These are phyloP conservation scores for Tyria jacobaeae DNA, from an alignment of 2,888 invertebrate genomes.

Conservation along the genomic window DNA sequence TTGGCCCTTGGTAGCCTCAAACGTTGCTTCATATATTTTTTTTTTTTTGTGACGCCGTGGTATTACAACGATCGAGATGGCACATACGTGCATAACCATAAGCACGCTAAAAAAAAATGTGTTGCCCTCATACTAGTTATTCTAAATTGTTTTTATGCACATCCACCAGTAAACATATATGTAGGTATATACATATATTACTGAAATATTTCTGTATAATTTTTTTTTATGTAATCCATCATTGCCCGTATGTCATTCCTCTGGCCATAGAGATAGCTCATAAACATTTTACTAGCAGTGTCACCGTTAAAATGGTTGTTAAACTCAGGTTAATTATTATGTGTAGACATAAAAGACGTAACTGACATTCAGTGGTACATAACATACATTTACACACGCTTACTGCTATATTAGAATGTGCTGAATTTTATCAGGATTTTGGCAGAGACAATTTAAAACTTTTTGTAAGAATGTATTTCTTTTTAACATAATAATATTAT, in stretches of 20 bases:
- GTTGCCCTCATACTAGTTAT: no score
- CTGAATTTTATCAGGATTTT: not conserved
- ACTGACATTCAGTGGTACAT: slow-evolving; percentile 18
- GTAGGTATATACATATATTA: not conserved
- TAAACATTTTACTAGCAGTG: slow-evolving; percentile 15
- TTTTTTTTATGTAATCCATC: not conserved
- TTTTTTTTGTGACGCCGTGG: no score
- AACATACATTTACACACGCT: slow-evolving; percentile 18
- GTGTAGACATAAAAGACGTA: slow-evolving; percentile 31
- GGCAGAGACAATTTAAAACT: not conserved
- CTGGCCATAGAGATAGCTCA: not conserved
- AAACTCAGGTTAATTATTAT: slow-evolving; percentile 36
- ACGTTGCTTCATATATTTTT: no score
- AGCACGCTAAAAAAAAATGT: no score
- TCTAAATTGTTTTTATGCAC: no score
- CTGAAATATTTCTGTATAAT: not conserved
- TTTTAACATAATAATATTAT: no score
- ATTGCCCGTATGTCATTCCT: not conserved
- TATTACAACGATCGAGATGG: no score
- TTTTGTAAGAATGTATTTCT: no score
- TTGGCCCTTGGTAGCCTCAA: no score
- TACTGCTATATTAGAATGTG: not conserved
- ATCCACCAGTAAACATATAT: no score
- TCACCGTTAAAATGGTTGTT: slow-evolving; percentile 24
- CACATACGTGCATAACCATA: no score